Percentiles rank a stretch among this genome's conserved stretches.
Evolutionary conservation across 2,888 invertebrate genomes (phyloP).

Genomic region (Coenonympha glycerion): DNA sequence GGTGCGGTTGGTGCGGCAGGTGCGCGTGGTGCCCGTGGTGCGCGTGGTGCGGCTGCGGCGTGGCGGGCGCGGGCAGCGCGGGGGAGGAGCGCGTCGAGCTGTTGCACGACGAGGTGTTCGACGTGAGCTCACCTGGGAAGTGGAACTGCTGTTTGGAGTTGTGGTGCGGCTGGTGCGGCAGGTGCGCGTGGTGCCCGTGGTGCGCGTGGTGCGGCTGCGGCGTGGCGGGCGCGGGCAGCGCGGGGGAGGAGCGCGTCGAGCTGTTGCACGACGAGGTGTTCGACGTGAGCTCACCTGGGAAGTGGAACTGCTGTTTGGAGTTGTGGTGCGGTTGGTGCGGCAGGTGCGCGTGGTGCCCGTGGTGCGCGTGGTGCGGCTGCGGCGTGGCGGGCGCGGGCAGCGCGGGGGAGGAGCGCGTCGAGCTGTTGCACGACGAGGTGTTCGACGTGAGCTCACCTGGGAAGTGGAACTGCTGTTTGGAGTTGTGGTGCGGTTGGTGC

Average conservation of each 20-base stretch:
- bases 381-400: slow-evolving; percentile 71
- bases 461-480: slow-evolving; percentile 84
- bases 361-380: slow-evolving; percentile 79
- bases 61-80: slow-evolving; percentile 78
- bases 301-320: slow-evolving; percentile 75
- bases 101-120: slow-evolving; percentile 96
- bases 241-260: slow-evolving; percentile 96
- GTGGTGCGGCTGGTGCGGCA: slow-evolving; percentile 17
- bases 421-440: slow-evolving; percentile 97
- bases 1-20: slow-evolving; percentile 18
- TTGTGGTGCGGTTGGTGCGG: slow-evolving; percentile 15
- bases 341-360: too few species aligned
- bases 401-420: slow-evolving; percentile 96
- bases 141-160: slow-evolving; percentile 80
- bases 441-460: slow-evolving; percentile 83
- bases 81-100: slow-evolving; percentile 98
- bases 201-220: slow-evolving; percentile 24
- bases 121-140: slow-evolving; percentile 84
- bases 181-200: too few species aligned
- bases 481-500: slow-evolving; percentile 17
- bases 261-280: slow-evolving; percentile 98
- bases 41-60: slow-evolving; percentile 78
- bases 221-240: slow-evolving; percentile 82
- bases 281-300: slow-evolving; percentile 8
- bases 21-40: too few species aligned